phyloP scores from a whole-genome alignment of 2,888 invertebrate species.

The Mimachlamys varia region DNA sequence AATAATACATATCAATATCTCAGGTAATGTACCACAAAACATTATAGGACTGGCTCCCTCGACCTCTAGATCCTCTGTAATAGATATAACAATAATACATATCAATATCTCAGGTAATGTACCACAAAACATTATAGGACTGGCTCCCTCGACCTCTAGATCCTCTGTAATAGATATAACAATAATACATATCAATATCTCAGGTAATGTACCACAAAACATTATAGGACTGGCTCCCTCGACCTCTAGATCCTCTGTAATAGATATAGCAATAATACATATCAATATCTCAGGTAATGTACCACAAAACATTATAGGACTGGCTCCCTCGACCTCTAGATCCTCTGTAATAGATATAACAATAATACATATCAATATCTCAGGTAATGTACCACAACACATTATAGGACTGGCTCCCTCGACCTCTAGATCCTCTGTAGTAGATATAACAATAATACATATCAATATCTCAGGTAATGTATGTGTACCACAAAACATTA shows the following conservation, averaged over 20 bases:
- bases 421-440: slow-evolving; percentile 50
- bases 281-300: too few species aligned
- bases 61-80: slow-evolving; percentile 51
- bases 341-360: slow-evolving; percentile 46
- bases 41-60: slow-evolving; percentile 65
- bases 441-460: too few species aligned
- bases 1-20: too few species aligned
- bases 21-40: slow-evolving; percentile 13
- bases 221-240: slow-evolving; percentile 65
- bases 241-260: slow-evolving; percentile 51
- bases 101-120: too few species aligned
- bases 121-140: slow-evolving; percentile 57
- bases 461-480: too few species aligned
- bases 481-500: too few species aligned
- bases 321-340: slow-evolving; percentile 58
- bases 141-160: slow-evolving; percentile 58
- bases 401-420: slow-evolving; percentile 65
- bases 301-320: slow-evolving; percentile 57
- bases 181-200: too few species aligned
- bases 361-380: too few species aligned
- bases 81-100: too few species aligned
- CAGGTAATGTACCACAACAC: background rate
- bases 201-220: slow-evolving; percentile 13
- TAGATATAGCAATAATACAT: too few species aligned
- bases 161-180: slow-evolving; percentile 46